Evolutionary conservation across 2,888 invertebrate genomes (phyloP).

Genomic region (Kryphioiulus occultus): DNA sequence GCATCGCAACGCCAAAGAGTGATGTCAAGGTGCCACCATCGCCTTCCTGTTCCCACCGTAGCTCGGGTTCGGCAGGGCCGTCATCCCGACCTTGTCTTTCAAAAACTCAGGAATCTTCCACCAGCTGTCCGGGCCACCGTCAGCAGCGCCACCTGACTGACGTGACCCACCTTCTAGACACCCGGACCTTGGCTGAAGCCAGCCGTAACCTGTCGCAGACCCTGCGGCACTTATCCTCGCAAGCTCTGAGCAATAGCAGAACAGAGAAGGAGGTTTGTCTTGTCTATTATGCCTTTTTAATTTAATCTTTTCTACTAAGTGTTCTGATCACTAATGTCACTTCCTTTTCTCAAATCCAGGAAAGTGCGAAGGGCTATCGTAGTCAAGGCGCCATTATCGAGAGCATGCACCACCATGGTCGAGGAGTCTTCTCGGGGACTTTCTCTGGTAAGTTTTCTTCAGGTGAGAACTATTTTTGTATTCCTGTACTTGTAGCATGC

Average conservation of each 20-base stretch:
- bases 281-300: background rate
- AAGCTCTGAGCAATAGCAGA: slow-evolving; percentile 65
- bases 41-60: slow-evolving; percentile 54
- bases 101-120: slow-evolving; percentile 35
- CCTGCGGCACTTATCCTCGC: slow-evolving; percentile 85
- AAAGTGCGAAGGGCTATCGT: slow-evolving; percentile 14
- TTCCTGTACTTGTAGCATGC: slow-evolving; percentile 12
- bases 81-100: slow-evolving; percentile 22
- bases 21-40: slow-evolving; percentile 59
- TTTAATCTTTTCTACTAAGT: background rate
- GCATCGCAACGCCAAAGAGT: slow-evolving; percentile 58
- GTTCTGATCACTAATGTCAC: background rate
- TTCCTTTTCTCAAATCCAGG: slow-evolving; percentile 2
- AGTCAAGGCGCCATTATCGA: slow-evolving; percentile 82
- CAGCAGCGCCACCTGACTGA: slow-evolving; percentile 59
- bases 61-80: slow-evolving; percentile 44
- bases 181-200: slow-evolving; percentile 83
- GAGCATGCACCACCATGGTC: slow-evolving; percentile 91
- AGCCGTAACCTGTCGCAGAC: slow-evolving; percentile 92
- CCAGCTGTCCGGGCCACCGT: slow-evolving; percentile 63
- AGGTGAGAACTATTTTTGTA: slow-evolving; percentile 29
- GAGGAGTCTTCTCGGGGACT: slow-evolving; percentile 95
- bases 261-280: slow-evolving; percentile 7
- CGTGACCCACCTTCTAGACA: slow-evolving; percentile 68
- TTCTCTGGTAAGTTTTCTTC: slow-evolving; percentile 70